Evolutionary conservation across 2,888 invertebrate species (phyloP).

Genomic region (Geophilus truncorum): DNA sequence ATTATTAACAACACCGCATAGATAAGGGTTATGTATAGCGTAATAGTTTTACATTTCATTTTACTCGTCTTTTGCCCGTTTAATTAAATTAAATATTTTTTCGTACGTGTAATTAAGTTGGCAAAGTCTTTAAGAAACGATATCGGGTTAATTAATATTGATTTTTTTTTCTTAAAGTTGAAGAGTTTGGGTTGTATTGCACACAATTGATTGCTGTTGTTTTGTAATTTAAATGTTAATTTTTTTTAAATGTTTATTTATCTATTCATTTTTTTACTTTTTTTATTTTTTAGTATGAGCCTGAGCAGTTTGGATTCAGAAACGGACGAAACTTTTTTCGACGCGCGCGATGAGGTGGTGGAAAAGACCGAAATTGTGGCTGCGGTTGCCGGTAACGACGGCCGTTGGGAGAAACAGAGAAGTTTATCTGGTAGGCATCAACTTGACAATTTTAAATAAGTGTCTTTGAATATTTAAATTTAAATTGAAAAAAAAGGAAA

Average conservation of each 20-base stretch:
- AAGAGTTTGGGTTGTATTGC: neutral
- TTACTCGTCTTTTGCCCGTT: neutral
- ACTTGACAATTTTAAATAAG: too few species aligned
- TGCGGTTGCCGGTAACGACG: slow-evolving; percentile 34
- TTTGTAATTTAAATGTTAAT: neutral
- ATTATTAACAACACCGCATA: neutral
- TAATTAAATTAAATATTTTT: neutral
- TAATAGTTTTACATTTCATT: neutral
- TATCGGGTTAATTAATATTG: neutral
- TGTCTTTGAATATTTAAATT: too few species aligned
- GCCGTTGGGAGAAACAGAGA: slow-evolving; percentile 38
- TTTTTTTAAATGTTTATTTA: too few species aligned
- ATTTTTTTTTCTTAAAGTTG: neutral
- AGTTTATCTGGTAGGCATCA: slow-evolving; percentile 38
- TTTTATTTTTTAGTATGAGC: slow-evolving; percentile 56
- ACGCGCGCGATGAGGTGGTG: slow-evolving; percentile 46
- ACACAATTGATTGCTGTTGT: neutral
- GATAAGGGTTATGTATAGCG: neutral
- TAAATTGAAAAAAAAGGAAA: too few species aligned
- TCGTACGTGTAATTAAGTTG: neutral
- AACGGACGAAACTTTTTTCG: slow-evolving; percentile 61
- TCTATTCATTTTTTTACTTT: neutral
- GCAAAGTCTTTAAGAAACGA: neutral
- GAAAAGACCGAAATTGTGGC: slow-evolving; percentile 35
- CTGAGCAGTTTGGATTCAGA: slow-evolving; percentile 80